phyloP scores from a whole-genome alignment of 2,113 vertebrate genomes.

The Osmerus eperlanus region DNA sequence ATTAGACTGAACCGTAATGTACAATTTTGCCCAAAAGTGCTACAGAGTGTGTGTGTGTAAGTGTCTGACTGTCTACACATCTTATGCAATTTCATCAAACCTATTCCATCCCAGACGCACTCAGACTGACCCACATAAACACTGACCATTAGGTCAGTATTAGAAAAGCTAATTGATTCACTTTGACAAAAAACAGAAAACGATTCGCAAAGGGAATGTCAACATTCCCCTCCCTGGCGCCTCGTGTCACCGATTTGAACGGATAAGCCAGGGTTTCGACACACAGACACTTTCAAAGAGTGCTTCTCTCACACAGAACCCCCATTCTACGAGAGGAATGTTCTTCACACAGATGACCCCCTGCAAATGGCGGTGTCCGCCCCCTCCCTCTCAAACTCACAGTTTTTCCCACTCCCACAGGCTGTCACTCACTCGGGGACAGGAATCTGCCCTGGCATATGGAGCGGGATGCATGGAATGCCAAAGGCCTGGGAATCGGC shows the following conservation, averaged over 20 bases:
- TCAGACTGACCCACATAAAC: neutral
- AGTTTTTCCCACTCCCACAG: conserved; percentile 37
- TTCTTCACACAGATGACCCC: conserved; percentile 12
- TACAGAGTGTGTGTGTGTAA: no score
- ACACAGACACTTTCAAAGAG: neutral
- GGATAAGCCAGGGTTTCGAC: neutral
- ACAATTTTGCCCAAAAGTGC: no score
- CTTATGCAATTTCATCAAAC: no score
- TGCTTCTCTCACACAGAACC: conserved; percentile 1
- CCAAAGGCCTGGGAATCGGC: conserved; percentile 39
- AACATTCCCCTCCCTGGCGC: neutral
- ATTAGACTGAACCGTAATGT: no score
- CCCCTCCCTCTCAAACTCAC: conserved; percentile 12
- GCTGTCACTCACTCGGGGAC: conserved; percentile 9
- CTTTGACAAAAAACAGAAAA: neutral
- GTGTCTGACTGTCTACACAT: no score
- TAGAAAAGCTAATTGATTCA: neutral
- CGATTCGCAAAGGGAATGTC: neutral
- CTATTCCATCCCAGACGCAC: no score
- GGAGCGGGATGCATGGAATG: conserved; percentile 35
- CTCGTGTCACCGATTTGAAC: neutral
- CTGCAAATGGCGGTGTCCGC: conserved; percentile 18
- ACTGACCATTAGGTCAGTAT: neutral
- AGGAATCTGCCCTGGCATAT: conserved; percentile 30
- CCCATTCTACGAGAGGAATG: conserved; percentile 12